phyloP scores from a whole-genome alignment of 53 echinoderm and acorn worm genomes.

The Hippasteria phrygiana region DNA sequence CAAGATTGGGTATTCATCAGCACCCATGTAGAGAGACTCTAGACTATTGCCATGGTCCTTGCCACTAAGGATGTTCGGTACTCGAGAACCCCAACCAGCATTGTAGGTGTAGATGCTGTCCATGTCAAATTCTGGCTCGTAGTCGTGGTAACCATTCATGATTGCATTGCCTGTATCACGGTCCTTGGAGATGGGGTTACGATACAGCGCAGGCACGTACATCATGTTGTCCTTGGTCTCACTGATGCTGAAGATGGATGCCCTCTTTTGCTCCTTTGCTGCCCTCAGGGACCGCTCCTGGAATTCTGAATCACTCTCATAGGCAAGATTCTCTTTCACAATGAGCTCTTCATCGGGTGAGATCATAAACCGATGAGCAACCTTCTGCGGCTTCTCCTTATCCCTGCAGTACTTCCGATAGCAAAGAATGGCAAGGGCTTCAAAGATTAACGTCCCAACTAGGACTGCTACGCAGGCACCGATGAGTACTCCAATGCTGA shows the following conservation, averaged over 20 bases:
- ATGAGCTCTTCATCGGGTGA: slow-evolving; percentile 61
- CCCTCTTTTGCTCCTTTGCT: slow-evolving; percentile 57
- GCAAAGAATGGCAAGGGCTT: slow-evolving; percentile 76
- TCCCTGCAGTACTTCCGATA: slow-evolving; percentile 82
- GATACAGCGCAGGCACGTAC: slow-evolving; percentile 74
- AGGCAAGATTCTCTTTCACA: slow-evolving; percentile 64
- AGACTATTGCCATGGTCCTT: slow-evolving; percentile 49
- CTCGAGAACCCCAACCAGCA: slow-evolving; percentile 57
- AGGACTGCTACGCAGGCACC: slow-evolving; percentile 83
- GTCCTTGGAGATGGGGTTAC: slow-evolving; percentile 74
- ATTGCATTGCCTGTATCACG: slow-evolving; percentile 65
- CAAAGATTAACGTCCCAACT: slow-evolving; percentile 76
- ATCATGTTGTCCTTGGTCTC: slow-evolving; percentile 72
- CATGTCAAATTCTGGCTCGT: slow-evolving; percentile 67
- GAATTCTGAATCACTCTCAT: slow-evolving; percentile 53
- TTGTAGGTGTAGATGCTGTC: slow-evolving; percentile 71
- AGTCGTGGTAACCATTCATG: slow-evolving; percentile 69
- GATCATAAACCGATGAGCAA: slow-evolving; percentile 67
- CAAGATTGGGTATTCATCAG: slow-evolving; percentile 62
- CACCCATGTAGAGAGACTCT: slow-evolving; percentile 46
- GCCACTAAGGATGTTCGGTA: slow-evolving; percentile 58
- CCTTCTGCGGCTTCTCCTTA: slow-evolving; percentile 57
- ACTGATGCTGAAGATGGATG: slow-evolving; percentile 70
- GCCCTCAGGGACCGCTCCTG: slow-evolving; percentile 20
- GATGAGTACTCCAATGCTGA: slow-evolving; percentile 74